Conservation (phyloP, 2,113 vertebrate species). For the Mormyrus lacerda region DNA sequence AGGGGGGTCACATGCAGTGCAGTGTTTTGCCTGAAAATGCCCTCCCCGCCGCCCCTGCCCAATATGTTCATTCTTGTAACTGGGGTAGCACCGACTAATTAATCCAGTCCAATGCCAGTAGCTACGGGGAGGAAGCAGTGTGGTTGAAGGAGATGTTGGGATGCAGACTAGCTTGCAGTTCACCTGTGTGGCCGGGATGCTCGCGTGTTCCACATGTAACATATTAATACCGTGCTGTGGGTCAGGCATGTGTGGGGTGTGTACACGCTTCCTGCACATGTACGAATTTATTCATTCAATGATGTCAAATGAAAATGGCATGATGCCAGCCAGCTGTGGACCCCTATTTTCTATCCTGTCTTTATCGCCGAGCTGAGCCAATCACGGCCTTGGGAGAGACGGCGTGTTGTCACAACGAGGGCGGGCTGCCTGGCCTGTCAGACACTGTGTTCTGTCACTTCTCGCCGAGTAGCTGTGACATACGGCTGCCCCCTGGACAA, state of each 20-base stretch:
- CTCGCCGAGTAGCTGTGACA: not conserved
- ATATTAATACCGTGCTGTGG: not conserved
- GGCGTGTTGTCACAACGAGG: not conserved
- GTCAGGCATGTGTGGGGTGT: not conserved
- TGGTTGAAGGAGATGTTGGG: not conserved
- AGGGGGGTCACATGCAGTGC: not conserved
- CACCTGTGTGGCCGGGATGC: not conserved
- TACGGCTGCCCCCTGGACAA: not conserved
- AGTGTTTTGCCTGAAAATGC: not conserved
- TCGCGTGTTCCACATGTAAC: not conserved
- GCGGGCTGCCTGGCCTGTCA: not conserved
- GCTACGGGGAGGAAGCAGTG: not conserved
- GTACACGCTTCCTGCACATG: not conserved
- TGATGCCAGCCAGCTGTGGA: not conserved
- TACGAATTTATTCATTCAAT: not conserved
- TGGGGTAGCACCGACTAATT: not conserved
- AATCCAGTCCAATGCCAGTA: not conserved
- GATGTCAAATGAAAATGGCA: not conserved
- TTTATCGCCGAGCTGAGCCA: not conserved
- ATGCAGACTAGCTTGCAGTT: not conserved
- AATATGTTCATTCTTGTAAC: not conserved
- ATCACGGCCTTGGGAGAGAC: not conserved
- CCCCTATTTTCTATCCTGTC: not conserved
- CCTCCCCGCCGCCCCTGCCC: not conserved
- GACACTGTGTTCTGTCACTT: not conserved